Conservation (phyloP, 2,888 invertebrate species). For the Chrysina gloriosa region DNA sequence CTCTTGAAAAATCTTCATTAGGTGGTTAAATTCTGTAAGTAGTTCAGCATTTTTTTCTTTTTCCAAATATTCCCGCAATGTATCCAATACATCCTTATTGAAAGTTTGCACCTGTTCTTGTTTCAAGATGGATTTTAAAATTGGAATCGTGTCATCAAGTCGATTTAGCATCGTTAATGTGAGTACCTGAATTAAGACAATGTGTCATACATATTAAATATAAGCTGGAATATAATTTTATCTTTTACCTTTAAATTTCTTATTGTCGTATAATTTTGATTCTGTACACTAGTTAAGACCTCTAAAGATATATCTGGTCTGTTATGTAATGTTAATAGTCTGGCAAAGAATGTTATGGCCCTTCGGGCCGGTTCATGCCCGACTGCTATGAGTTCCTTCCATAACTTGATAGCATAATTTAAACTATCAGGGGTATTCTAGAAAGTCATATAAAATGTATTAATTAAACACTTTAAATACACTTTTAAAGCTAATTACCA, state of each 20-base stretch:
- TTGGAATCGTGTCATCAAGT: constrained; percentile 73
- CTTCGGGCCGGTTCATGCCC: constrained; percentile 73
- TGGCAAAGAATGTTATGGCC: constrained; percentile 73
- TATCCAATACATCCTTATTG: constrained; percentile 72
- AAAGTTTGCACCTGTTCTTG: constrained; percentile 72
- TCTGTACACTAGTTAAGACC: constrained; percentile 68
- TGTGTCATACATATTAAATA: not conserved
- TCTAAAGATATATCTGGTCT: constrained; percentile 77
- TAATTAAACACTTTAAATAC: not conserved
- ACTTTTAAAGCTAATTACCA: constrained; percentile 68
- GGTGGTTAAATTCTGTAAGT: constrained; percentile 5
- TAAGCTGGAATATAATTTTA: not conserved
- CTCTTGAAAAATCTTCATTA: constrained; percentile 19
- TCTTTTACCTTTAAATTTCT: constrained; percentile 75
- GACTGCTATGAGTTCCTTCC: constrained; percentile 69
- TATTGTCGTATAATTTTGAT: constrained; percentile 74
- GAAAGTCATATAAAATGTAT: constrained; percentile 56
- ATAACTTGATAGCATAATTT: constrained; percentile 72
- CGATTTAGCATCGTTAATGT: constrained; percentile 72
- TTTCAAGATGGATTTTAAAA: constrained; percentile 70
- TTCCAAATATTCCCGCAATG: constrained; percentile 62
- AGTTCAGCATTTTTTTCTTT: constrained; percentile 8
- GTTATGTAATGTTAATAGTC: constrained; percentile 76
- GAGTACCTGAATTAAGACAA: constrained; percentile 61
- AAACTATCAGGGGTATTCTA: constrained; percentile 78